Conservation (phyloP, 1,140 invertebrate genomes). For the Vanessa atalanta region DNA sequence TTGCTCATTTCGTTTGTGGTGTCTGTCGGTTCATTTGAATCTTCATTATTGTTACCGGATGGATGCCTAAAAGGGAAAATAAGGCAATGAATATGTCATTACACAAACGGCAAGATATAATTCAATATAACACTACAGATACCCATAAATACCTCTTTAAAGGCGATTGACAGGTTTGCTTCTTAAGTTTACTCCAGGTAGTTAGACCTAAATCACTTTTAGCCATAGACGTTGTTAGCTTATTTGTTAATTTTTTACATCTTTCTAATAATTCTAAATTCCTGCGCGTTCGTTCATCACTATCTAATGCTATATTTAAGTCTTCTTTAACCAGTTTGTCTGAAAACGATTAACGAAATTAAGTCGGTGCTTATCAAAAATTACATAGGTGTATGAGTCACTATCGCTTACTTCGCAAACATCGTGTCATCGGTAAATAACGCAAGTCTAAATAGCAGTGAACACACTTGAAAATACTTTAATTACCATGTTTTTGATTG, state of each 20-base stretch:
- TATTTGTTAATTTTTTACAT: conserved; percentile 79
- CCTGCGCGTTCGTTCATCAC: conserved; percentile 80
- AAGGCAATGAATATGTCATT: neutral
- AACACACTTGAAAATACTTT: neutral
- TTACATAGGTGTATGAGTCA: conserved; percentile 48
- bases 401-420: conserved; percentile 37
- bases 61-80: conserved; percentile 82
- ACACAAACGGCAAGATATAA: neutral
- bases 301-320: conserved; percentile 70
- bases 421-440: conserved; percentile 46
- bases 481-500: conserved; percentile 76
- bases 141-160: conserved; percentile 68
- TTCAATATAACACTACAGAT: conserved; percentile 3
- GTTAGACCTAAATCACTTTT: conserved; percentile 91
- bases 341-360: conserved; percentile 60
- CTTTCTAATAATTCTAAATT: conserved; percentile 80
- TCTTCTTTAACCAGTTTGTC: conserved; percentile 76
- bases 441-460: neutral
- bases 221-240: conserved; percentile 88
- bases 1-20: conserved; percentile 71
- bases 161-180: conserved; percentile 78
- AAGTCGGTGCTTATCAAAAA: conserved; percentile 52
- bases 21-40: conserved; percentile 69
- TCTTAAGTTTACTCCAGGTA: conserved; percentile 91
- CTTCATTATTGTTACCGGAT: conserved; percentile 88